phyloP scores from a whole-genome alignment of 2,888 invertebrate species.

The Cerceris ruficornis region DNA sequence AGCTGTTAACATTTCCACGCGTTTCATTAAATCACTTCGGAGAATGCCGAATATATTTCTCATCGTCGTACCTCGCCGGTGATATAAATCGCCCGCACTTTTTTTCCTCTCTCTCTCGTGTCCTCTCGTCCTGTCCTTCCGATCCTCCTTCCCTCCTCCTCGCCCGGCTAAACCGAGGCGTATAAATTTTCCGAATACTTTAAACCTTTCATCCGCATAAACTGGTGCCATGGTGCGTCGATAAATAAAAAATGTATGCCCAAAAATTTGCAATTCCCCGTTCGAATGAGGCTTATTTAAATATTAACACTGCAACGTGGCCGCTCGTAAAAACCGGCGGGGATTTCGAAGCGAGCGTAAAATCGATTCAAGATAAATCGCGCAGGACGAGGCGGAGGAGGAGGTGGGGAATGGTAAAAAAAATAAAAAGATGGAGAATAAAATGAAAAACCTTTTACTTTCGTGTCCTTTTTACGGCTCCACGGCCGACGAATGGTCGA shows the following conservation, averaged over 20 bases:
- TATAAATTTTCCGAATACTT: conserved; percentile 36
- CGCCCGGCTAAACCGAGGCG: neutral
- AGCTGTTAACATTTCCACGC: conserved; percentile 59
- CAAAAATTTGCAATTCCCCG: conserved; percentile 27
- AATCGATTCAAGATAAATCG: neutral
- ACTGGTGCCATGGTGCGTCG: neutral
- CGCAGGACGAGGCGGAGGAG: neutral
- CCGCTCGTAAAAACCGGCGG: neutral
- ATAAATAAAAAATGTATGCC: conserved; percentile 21
- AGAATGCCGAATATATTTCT: neutral
- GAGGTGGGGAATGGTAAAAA: too few relatives aligned
- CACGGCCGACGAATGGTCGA: neutral
- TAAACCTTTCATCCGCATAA: conserved; percentile 4
- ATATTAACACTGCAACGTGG: conserved; percentile 7
- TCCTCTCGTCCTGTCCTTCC: conserved; percentile 8
- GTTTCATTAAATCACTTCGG: conserved; percentile 60
- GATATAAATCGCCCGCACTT: neutral
- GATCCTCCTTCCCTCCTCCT: neutral
- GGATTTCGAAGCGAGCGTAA: neutral
- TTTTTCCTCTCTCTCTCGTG: conserved; percentile 30
- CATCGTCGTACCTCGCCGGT: neutral
- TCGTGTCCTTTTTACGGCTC: neutral
- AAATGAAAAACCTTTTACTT: neutral
- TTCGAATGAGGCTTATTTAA: conserved; percentile 18
- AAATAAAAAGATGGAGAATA: neutral